Evolutionary conservation across 2,113 vertebrate species (phyloP).

Genomic region (Etia nguti): DNA sequence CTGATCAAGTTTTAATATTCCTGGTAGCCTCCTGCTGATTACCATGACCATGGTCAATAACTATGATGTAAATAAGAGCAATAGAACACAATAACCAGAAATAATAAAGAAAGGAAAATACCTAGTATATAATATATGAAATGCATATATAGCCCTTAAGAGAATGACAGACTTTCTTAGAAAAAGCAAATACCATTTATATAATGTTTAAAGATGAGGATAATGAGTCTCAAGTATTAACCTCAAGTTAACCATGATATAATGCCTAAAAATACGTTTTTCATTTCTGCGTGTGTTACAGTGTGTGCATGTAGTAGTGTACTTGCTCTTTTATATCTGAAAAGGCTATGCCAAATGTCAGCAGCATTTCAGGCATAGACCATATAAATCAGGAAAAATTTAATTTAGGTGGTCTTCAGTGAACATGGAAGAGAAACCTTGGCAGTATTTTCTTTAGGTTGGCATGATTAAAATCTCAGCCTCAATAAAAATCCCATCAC

Average conservation of each 20-base stretch:
- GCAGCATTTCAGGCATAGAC: conserved; percentile 9
- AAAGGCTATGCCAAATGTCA: not conserved
- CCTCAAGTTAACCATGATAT: not conserved
- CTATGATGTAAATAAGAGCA: not conserved
- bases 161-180: not conserved
- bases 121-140: not conserved
- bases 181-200: not conserved
- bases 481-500: not conserved
- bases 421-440: not conserved
- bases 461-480: not conserved
- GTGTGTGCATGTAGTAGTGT: not conserved
- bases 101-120: not conserved
- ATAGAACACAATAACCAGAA: not conserved
- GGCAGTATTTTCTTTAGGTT: not conserved
- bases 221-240: not conserved
- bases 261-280: not conserved
- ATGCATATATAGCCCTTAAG: not conserved
- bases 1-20: not conserved
- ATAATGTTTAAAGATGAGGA: not conserved
- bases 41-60: not conserved
- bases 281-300: not conserved
- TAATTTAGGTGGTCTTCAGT: not conserved
- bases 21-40: not conserved
- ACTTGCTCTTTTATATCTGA: not conserved
- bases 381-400: conserved; percentile 50